Percentiles rank a stretch among this genome's conserved stretches.
Evolutionary conservation across 2,888 invertebrate species (phyloP).

Genomic region (Hyposoter dolosus): DNA sequence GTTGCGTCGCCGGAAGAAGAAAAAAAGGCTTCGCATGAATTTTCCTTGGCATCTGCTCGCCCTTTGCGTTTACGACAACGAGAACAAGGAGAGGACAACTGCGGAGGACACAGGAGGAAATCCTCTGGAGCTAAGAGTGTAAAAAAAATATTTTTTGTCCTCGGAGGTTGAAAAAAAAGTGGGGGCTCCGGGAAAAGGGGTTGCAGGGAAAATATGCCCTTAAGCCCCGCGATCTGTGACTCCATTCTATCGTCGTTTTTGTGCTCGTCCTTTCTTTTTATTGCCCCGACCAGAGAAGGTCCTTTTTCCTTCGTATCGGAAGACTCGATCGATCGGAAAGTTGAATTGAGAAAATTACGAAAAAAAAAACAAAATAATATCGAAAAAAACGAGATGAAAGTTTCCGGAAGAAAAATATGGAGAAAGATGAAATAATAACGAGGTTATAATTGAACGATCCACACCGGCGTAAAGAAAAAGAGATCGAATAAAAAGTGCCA

Average conservation of each 20-base stretch:
- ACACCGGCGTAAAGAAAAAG: not conserved
- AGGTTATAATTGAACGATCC: slow-evolving; percentile 3
- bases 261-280: not conserved
- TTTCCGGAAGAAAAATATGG: not conserved
- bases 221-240: slow-evolving; percentile 22
- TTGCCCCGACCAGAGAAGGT: slow-evolving; percentile 1
- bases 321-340: slow-evolving; percentile 54
- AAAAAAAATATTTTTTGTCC: slow-evolving; percentile 24
- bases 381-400: not conserved
- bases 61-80: slow-evolving; percentile 22
- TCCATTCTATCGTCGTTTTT: slow-evolving; percentile 22
- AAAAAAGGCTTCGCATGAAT: slow-evolving; percentile 41
- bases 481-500: not conserved
- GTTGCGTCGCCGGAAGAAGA: slow-evolving; percentile 17
- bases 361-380: not conserved
- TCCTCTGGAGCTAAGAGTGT: slow-evolving; percentile 33
- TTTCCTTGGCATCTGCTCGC: slow-evolving; percentile 50
- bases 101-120: slow-evolving; percentile 38
- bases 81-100: slow-evolving; percentile 4
- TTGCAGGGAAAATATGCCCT: slow-evolving; percentile 31
- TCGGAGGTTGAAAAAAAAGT: slow-evolving; percentile 32
- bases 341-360: slow-evolving; percentile 32
- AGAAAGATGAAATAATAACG: not conserved
- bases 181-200: slow-evolving; percentile 48
- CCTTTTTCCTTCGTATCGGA: slow-evolving; percentile 20